Percentiles rank a stretch among this genome's conserved stretches.
Conservation (phyloP, 2,113 vertebrate genomes). For the Pseudonaja textilis region DNA sequence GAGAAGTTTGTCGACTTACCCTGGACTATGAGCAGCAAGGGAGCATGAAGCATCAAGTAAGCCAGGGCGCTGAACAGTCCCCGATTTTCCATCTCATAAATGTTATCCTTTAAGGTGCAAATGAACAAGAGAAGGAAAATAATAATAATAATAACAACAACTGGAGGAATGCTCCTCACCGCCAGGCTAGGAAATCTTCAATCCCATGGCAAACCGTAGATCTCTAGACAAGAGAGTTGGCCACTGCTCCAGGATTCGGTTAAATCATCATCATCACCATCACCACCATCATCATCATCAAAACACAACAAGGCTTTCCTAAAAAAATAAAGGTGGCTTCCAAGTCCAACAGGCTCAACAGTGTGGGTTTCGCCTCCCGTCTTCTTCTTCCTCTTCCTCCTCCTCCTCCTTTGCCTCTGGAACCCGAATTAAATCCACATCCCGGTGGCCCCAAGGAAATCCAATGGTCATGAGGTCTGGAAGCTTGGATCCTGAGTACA, state of each 20-base stretch:
- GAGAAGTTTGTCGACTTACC: conserved; percentile 78
- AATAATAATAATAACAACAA: conserved; percentile 22
- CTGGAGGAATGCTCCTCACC: conserved; percentile 52
- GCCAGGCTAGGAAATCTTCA: conserved; percentile 58
- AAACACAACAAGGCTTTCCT: conserved; percentile 5
- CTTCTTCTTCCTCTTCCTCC: too few relatives aligned
- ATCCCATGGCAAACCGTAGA: conserved; percentile 63
- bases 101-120: conserved; percentile 62
- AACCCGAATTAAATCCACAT: conserved; percentile 62
- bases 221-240: conserved; percentile 30
- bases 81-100: conserved; percentile 84
- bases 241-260: conserved; percentile 3
- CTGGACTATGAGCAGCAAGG: conserved; percentile 76
- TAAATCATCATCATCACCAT: not conserved
- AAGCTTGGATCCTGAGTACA: conserved; percentile 23
- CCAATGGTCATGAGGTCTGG: conserved; percentile 13
- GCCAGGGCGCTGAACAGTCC: conserved; percentile 77
- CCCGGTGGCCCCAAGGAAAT: conserved; percentile 22
- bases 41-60: conserved; percentile 81
- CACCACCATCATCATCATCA: too few relatives aligned
- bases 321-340: not conserved
- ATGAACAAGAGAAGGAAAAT: conserved; percentile 46
- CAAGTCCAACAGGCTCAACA: conserved; percentile 50
- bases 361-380: not conserved
- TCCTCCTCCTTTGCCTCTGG: not conserved